A percentile compares a stretch with the other conserved stretches of the same genome.
Evolutionary conservation across 2,888 invertebrate genomes (phyloP).

Genomic region (Thereva unica): DNA sequence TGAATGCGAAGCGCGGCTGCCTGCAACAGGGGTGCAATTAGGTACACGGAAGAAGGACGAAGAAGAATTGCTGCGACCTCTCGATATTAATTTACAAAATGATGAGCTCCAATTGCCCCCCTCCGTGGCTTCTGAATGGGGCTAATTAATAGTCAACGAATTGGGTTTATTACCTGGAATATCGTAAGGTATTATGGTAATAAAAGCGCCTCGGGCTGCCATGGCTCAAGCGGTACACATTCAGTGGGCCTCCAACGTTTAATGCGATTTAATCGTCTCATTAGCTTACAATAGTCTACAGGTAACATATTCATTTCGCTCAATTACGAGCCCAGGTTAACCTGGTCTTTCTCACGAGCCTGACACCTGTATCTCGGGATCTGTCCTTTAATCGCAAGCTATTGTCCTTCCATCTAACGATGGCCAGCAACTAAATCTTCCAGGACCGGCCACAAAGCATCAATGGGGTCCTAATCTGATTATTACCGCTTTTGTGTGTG

Average conservation of each 20-base stretch:
- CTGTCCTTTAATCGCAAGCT: constrained; percentile 19
- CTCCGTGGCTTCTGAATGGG: neutral
- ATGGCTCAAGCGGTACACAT: neutral
- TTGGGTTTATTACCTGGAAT: no score
- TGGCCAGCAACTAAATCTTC: constrained; percentile 30
- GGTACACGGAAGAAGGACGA: constrained; percentile 28
- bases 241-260: neutral
- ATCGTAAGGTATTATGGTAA: no score
- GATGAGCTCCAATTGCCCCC: neutral
- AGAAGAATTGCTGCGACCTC: constrained; percentile 10
- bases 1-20: constrained; percentile 11
- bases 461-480: constrained; percentile 30
- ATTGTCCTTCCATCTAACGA: constrained; percentile 33
- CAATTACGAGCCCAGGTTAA: constrained; percentile 9
- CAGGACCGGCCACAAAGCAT: constrained; percentile 28
- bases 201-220: neutral
- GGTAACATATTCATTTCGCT: constrained; percentile 24
- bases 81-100: constrained; percentile 7
- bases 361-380: constrained; percentile 33
- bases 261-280: constrained; percentile 17
- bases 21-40: constrained; percentile 18
- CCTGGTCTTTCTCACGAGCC: constrained; percentile 23
- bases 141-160: constrained; percentile 3
- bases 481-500: constrained; percentile 25
- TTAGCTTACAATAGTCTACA: constrained; percentile 7